A percentile compares a stretch with the other conserved stretches of the same genome.
phyloP scores from a whole-genome alignment of 2,113 vertebrate species.

The Rhodinocichla rosea region DNA sequence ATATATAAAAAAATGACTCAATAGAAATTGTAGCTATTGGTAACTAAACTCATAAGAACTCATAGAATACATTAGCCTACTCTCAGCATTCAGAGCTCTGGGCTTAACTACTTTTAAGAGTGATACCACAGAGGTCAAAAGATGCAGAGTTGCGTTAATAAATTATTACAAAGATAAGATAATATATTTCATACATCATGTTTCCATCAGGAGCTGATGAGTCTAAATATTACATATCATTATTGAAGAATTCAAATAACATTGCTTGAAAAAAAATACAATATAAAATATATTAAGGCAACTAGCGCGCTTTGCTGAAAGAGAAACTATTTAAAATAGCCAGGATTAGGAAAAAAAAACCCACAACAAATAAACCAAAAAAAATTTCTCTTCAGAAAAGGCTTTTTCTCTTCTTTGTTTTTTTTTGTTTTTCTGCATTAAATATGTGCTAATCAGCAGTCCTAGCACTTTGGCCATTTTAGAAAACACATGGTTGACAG shows the following conservation, averaged over 20 bases:
- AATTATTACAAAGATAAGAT: slow-evolving; percentile 54
- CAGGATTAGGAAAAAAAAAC: neutral
- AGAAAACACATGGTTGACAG: neutral
- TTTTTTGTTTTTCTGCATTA: neutral
- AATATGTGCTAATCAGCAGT: neutral
- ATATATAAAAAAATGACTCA: neutral
- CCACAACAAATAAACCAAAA: neutral
- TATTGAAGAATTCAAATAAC: neutral
- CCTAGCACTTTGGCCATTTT: neutral
- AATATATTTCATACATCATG: neutral
- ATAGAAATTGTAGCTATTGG: neutral
- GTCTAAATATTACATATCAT: slow-evolving; percentile 19
- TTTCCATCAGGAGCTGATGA: slow-evolving; percentile 22
- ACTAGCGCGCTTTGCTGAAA: neutral
- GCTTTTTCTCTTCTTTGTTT: neutral
- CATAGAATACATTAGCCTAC: slow-evolving; percentile 1
- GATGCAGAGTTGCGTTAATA: slow-evolving; percentile 50
- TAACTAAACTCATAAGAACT: slow-evolving; percentile 15
- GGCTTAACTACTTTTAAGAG: neutral
- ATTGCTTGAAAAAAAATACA: neutral
- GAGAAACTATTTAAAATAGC: neutral
- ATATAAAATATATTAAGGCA: slow-evolving; percentile 36
- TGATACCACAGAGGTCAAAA: neutral
- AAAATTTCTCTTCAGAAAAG: neutral
- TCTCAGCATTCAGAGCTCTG: slow-evolving; percentile 15